phyloP scores from a whole-genome alignment of 2,113 vertebrate genomes.

The Rana temporaria region DNA sequence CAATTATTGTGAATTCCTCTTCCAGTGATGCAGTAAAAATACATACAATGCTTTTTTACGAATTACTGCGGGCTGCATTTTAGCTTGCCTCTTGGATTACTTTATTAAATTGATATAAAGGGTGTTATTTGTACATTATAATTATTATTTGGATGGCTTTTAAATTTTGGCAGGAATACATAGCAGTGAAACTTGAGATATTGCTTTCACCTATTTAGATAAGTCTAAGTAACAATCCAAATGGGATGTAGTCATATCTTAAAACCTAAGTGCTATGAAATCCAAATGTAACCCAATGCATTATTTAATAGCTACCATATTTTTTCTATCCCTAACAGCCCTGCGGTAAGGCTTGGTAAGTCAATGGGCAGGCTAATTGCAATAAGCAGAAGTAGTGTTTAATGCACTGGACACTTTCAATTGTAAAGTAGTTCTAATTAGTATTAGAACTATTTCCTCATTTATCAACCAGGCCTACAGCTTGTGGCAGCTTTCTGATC shows the following conservation, averaged over 20 bases:
- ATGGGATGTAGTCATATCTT: conserved; percentile 47
- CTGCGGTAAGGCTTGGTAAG: conserved; percentile 78
- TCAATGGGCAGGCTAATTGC: conserved; percentile 92
- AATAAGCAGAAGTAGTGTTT: conserved; percentile 91
- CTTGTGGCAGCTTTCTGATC: conserved; percentile 84
- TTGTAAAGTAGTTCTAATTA: conserved; percentile 91
- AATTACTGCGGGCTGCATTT: no score
- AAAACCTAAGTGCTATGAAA: conserved; percentile 73
- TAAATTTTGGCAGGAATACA: conserved; percentile 12
- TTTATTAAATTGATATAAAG: neutral
- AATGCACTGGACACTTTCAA: conserved; percentile 84
- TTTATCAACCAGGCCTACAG: conserved; percentile 79
- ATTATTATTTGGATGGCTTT: conserved; percentile 9
- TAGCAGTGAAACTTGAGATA: neutral
- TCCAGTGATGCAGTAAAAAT: no score
- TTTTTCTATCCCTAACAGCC: conserved; percentile 80
- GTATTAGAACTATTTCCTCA: conserved; percentile 82
- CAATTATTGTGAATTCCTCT: no score
- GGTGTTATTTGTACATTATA: neutral
- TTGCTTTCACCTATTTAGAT: conserved; percentile 26
- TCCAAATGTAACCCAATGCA: conserved; percentile 79
- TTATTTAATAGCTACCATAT: conserved; percentile 77
- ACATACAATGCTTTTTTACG: no score
- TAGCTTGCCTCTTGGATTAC: no score
- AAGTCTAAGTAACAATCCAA: conserved; percentile 42